Evolutionary conservation across 2,888 invertebrate genomes (phyloP).

Genomic region (Machimus atricapillus): DNA sequence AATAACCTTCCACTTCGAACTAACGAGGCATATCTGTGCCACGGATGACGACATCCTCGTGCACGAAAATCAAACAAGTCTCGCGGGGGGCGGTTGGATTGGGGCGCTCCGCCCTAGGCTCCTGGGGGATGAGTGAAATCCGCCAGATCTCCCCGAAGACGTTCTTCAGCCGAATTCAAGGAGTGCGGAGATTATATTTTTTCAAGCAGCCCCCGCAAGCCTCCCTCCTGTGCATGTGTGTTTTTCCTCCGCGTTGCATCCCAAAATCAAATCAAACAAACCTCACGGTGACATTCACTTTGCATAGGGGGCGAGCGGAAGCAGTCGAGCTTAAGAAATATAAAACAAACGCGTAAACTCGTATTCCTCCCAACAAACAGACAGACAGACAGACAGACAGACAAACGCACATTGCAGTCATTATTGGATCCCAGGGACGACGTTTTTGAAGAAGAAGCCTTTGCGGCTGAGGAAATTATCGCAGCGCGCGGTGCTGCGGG

Average conservation of each 20-base stretch:
- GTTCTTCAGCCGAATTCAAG: not conserved
- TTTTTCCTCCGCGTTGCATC: constrained; percentile 38
- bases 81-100: not conserved
- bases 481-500: constrained; percentile 25
- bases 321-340: not conserved
- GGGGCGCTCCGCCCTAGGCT: not conserved
- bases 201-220: not conserved
- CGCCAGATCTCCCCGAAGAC: not conserved
- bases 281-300: constrained; percentile 26
- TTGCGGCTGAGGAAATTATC: constrained; percentile 45
- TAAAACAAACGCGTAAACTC: constrained; percentile 32
- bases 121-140: not conserved
- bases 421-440: constrained; percentile 30
- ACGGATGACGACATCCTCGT: constrained; percentile 2
- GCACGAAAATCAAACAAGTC: not conserved
- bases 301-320: not conserved
- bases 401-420: constrained; percentile 35
- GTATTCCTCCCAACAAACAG: not conserved
- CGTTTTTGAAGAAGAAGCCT: constrained; percentile 23
- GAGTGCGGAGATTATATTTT: constrained; percentile 17
- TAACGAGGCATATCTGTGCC: constrained; percentile 28
- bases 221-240: constrained; percentile 18
- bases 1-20: constrained; percentile 33
- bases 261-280: constrained; percentile 43
- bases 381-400: not conserved